These are phyloP conservation scores for Blera fallax DNA, from an alignment of 2,888 invertebrate genomes.

Conservation along the genomic window DNA sequence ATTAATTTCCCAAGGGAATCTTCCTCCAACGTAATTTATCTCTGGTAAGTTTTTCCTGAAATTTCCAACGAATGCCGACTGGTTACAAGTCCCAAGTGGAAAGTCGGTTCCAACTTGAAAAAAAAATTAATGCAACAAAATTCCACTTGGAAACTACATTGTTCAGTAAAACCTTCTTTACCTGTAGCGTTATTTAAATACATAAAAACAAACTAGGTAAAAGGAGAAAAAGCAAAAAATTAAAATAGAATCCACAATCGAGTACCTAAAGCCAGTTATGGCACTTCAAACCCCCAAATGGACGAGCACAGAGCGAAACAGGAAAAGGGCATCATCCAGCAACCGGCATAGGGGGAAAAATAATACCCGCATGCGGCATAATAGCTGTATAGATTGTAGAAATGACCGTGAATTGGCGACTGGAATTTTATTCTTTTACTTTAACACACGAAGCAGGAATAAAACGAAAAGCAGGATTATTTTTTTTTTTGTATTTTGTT, in stretches of 20 bases:
- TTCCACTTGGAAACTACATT: not conserved
- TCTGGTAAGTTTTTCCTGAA: not conserved
- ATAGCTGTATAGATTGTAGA: constrained; percentile 72
- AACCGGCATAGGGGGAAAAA: constrained; percentile 12
- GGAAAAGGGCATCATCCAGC: constrained; percentile 64
- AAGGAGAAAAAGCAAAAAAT: not conserved
- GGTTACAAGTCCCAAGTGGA: not conserved
- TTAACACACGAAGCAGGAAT: constrained; percentile 19
- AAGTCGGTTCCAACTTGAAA: not conserved
- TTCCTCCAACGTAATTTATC: not conserved
- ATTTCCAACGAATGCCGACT: not conserved
- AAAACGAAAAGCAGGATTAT: constrained; percentile 20
- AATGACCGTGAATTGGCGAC: constrained; percentile 71
- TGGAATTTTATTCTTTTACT: constrained; percentile 42
- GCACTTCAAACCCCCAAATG: constrained; percentile 1
- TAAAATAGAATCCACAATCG: not conserved
- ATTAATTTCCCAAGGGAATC: constrained; percentile 14
- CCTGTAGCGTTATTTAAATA: constrained; percentile 6
- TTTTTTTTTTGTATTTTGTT: not conserved
- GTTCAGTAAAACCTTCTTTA: not conserved
- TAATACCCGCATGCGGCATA: constrained; percentile 30
- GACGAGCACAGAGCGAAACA: constrained; percentile 26
- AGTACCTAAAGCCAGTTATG: constrained; percentile 10
- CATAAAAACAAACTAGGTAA: not conserved
- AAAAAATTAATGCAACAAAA: not conserved